phyloP scores from a whole-genome alignment of 2,888 invertebrate species.

The Archips crataeganus region DNA sequence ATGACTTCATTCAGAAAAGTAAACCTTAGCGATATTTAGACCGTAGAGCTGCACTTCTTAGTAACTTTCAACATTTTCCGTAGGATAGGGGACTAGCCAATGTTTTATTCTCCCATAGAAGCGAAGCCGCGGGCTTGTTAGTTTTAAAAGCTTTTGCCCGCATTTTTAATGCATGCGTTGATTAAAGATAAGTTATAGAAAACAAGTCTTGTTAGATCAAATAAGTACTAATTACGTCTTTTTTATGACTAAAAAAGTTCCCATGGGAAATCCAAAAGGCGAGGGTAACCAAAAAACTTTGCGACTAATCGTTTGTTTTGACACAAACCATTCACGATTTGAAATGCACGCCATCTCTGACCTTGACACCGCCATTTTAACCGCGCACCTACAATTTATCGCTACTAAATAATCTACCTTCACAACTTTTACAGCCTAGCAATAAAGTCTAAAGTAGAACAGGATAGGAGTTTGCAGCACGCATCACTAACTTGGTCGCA shows the following conservation, averaged over 20 bases:
- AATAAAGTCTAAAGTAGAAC: slow-evolving; percentile 15
- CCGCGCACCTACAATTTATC: neutral
- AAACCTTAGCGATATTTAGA: too few relatives aligned
- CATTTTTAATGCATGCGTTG: too few relatives aligned
- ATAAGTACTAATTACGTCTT: too few relatives aligned
- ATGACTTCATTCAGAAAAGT: too few relatives aligned
- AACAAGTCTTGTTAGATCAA: too few relatives aligned
- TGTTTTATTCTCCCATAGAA: too few relatives aligned
- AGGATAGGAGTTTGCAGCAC: neutral
- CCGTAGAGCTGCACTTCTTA: too few relatives aligned
- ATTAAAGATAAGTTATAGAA: too few relatives aligned
- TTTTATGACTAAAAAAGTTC: neutral
- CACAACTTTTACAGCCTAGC: neutral
- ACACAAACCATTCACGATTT: slow-evolving; percentile 34
- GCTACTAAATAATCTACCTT: neutral
- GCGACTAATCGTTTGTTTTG: slow-evolving; percentile 39
- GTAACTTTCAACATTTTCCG: too few relatives aligned
- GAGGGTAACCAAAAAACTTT: neutral
- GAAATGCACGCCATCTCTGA: slow-evolving; percentile 38
- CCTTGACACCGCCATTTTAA: slow-evolving; percentile 31
- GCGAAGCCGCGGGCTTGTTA: too few relatives aligned
- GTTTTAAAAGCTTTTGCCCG: too few relatives aligned
- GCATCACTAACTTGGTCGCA: slow-evolving; percentile 13
- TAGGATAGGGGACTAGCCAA: too few relatives aligned
- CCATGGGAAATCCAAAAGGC: neutral